These are phyloP conservation scores for Acanthaster planci DNA, from an alignment of 35 echinoderm and acorn worm species.

Conservation along the genomic window DNA sequence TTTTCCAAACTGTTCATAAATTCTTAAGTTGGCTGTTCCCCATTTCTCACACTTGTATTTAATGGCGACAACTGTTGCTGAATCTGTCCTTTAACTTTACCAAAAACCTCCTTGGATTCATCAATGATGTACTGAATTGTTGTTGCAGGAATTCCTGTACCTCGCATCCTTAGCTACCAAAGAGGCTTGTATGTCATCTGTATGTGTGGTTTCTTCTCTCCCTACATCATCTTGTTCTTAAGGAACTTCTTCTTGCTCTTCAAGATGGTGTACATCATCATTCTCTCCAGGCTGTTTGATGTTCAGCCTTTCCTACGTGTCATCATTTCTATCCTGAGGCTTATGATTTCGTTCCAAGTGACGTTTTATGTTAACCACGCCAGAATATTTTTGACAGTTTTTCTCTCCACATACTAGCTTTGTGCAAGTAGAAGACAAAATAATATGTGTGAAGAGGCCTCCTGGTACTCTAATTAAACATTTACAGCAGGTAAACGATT, in stretches of 20 bases:
- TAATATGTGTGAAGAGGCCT: constrained; percentile 23
- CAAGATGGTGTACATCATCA: neutral
- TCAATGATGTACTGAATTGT: constrained; percentile 43
- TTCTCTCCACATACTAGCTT: constrained; percentile 35
- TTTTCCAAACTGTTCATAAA: constrained; percentile 30
- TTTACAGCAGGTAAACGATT: constrained; percentile 35
- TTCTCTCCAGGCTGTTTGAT: neutral
- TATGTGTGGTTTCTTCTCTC: constrained; percentile 14
- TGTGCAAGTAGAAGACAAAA: constrained; percentile 28
- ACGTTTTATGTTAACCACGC: constrained; percentile 45
- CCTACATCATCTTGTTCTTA: constrained; percentile 15
- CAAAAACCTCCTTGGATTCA: constrained; percentile 37
- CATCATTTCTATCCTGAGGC: constrained; percentile 18
- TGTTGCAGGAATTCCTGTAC: constrained; percentile 29
- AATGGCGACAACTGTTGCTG: constrained; percentile 29
- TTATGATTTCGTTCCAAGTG: constrained; percentile 40
- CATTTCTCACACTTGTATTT: constrained; percentile 22
- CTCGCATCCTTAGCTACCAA: constrained; percentile 28
- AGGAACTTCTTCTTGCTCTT: constrained; percentile 23
- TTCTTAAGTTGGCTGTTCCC: constrained; percentile 29
- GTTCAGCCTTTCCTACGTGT: neutral
- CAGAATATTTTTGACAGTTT: constrained; percentile 37
- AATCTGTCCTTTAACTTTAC: constrained; percentile 40
- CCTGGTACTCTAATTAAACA: neutral
- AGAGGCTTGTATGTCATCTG: neutral